These are phyloP conservation scores for Steinernema feltiae DNA, from an alignment of 1,140 invertebrate genomes.

Conservation along the genomic window DNA sequence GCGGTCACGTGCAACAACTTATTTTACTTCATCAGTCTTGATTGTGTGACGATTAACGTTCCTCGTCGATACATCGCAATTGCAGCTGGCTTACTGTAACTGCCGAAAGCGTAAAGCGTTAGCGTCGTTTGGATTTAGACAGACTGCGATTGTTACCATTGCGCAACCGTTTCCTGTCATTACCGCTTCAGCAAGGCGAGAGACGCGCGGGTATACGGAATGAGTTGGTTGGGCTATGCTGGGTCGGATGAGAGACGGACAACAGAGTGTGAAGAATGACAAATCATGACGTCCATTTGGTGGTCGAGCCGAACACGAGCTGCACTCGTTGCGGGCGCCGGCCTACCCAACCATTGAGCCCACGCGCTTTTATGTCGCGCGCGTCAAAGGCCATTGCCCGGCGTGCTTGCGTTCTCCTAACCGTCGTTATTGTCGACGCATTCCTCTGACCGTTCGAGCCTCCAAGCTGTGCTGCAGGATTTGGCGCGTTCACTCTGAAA, in stretches of 20 bases:
- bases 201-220: not conserved
- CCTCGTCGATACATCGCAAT: too few species aligned
- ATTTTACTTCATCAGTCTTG: too few species aligned
- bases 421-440: not conserved
- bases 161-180: too few species aligned
- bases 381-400: constrained; percentile 10
- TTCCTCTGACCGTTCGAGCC: not conserved
- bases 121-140: too few species aligned
- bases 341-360: not conserved
- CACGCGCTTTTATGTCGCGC: constrained; percentile 7
- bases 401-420: not conserved
- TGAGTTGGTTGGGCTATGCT: not conserved
- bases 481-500: not conserved
- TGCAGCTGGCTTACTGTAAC: too few species aligned
- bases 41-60: too few species aligned
- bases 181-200: not conserved
- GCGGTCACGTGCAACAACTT: too few species aligned
- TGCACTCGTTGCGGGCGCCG: not conserved
- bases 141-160: too few species aligned
- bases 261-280: not conserved
- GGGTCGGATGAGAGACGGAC: not conserved
- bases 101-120: too few species aligned
- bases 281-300: constrained; percentile 8
- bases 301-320: not conserved
- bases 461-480: not conserved